These are phyloP conservation scores for Esperia sulphurella DNA, from an alignment of 2,888 invertebrate species.

Conservation along the genomic window DNA sequence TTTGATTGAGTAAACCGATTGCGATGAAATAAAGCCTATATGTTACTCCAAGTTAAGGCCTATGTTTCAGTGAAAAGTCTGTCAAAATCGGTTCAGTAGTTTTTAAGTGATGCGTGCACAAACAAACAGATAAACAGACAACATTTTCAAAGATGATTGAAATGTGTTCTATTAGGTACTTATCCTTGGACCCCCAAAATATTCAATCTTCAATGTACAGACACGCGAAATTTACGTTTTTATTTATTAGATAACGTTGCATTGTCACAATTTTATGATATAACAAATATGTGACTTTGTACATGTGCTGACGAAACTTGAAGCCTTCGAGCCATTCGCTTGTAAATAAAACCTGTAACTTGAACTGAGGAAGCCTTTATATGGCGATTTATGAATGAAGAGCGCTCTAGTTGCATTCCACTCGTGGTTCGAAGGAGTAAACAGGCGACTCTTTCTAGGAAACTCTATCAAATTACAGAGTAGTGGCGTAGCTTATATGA, in stretches of 20 bases:
- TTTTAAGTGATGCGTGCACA: too few relatives aligned
- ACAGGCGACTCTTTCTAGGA: constrained; percentile 32
- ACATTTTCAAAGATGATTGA: too few relatives aligned
- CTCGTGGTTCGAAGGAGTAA: constrained; percentile 24
- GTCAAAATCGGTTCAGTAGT: too few relatives aligned
- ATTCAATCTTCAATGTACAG: too few relatives aligned
- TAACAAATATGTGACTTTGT: constrained; percentile 6
- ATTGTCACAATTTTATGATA: not conserved
- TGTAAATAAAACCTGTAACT: constrained; percentile 38
- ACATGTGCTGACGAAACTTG: constrained; percentile 13
- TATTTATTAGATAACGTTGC: not conserved
- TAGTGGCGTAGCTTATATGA: not conserved
- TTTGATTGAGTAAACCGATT: too few relatives aligned
- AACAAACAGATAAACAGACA: too few relatives aligned
- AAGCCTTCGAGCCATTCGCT: constrained; percentile 16
- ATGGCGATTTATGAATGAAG: constrained; percentile 55
- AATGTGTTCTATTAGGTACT: too few relatives aligned
- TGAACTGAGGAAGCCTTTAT: constrained; percentile 27
- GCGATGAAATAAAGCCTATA: too few relatives aligned
- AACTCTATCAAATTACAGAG: constrained; percentile 23
- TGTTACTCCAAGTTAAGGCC: too few relatives aligned
- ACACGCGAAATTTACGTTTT: too few relatives aligned
- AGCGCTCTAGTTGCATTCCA: constrained; percentile 48
- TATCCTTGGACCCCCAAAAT: too few relatives aligned
- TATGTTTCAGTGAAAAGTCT: too few relatives aligned